Evolutionary conservation across 2,113 vertebrate genomes (phyloP).

Genomic region (Muntiacus reevesi): DNA sequence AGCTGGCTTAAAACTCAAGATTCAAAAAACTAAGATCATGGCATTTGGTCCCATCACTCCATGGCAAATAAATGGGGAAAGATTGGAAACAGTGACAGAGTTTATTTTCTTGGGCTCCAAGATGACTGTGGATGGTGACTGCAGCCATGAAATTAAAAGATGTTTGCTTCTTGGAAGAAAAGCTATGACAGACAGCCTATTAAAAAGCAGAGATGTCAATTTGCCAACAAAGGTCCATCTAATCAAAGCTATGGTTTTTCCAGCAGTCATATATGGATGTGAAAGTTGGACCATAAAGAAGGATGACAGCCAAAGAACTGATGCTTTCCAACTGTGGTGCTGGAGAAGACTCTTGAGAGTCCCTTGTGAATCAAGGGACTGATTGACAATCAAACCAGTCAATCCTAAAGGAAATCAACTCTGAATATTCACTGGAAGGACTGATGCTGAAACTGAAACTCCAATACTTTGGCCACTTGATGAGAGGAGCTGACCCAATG

Average conservation of each 20-base stretch:
- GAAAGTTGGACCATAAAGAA: neutral
- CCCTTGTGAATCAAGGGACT: neutral
- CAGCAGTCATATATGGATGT: neutral
- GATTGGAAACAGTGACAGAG: neutral
- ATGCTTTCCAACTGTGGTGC: neutral
- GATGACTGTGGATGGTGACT: neutral
- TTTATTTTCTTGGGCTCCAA: neutral
- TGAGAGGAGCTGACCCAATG: neutral
- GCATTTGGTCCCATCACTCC: neutral
- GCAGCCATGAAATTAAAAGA: neutral
- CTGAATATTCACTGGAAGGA: neutral
- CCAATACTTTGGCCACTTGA: neutral
- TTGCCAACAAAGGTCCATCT: neutral
- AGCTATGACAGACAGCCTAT: neutral
- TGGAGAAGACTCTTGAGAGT: neutral
- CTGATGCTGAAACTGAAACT: neutral
- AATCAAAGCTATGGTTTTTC: neutral
- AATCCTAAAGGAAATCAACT: neutral
- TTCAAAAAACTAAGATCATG: neutral
- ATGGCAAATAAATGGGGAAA: neutral
- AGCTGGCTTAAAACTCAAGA: neutral
- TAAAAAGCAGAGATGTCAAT: neutral
- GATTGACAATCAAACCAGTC: neutral
- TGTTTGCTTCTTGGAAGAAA: neutral
- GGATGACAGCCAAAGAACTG: rapidly evolving